These are phyloP conservation scores for Pyrrhosoma nymphula DNA, from an alignment of 2,888 invertebrate species.

Conservation along the genomic window DNA sequence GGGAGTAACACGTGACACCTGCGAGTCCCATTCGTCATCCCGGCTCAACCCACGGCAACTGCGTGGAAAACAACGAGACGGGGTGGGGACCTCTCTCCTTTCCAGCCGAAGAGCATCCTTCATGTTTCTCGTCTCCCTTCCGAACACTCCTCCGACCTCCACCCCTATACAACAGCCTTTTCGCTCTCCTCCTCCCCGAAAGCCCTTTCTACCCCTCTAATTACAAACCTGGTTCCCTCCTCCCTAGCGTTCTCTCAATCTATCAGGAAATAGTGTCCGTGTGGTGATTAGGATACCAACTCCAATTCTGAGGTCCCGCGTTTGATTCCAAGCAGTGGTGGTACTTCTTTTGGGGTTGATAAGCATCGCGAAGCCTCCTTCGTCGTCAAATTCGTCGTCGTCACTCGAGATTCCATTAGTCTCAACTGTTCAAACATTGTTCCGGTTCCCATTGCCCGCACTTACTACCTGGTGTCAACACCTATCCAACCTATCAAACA, in stretches of 20 bases:
- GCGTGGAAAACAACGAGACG: constrained; percentile 10
- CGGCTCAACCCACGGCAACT: constrained; percentile 7
- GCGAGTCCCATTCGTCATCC: constrained; percentile 57
- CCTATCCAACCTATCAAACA: no score
- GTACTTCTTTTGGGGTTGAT: no score
- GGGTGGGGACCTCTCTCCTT: background rate
- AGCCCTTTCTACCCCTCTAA: background rate
- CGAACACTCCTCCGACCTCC: background rate
- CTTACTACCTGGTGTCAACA: no score
- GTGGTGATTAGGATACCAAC: no score
- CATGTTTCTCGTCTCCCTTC: background rate
- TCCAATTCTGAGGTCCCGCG: no score
- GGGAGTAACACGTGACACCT: constrained; percentile 35
- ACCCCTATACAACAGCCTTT: background rate
- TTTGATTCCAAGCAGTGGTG: no score
- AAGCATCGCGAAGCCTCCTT: no score
- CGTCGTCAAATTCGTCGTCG: no score
- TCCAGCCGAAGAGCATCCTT: background rate
- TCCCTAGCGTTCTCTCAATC: background rate
- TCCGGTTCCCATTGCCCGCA: no score
- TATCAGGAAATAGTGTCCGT: background rate
- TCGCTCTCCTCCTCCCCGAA: background rate
- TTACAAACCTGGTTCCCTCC: background rate
- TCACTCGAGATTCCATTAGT: no score
- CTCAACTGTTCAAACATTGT: no score